Evolutionary conservation across 2,113 vertebrate species (phyloP).

Genomic region (Ranitomeya variabilis): DNA sequence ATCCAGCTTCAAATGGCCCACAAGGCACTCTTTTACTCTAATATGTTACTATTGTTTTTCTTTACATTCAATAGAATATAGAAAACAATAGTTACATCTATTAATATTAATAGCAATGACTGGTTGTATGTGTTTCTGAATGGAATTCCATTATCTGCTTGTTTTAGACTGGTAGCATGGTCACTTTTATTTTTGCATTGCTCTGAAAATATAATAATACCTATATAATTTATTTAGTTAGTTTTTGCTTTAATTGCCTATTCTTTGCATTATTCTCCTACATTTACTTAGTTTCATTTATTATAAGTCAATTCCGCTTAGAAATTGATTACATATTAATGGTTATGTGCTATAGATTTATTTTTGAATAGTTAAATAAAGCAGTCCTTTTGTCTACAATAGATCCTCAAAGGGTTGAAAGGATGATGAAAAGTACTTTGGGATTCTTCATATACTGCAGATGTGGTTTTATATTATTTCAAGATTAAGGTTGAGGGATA

Average conservation of each 20-base stretch:
- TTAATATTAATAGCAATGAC: neutral
- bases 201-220: neutral
- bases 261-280: neutral
- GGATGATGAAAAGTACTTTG: too few relatives aligned
- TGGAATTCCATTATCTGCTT: neutral
- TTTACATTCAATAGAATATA: neutral
- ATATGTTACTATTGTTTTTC: slow-evolving; percentile 5
- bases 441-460: too few relatives aligned
- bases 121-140: neutral
- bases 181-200: neutral
- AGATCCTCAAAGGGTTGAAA: too few relatives aligned
- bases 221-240: neutral
- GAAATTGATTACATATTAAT: neutral
- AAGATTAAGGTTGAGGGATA: too few relatives aligned
- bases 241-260: neutral
- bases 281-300: neutral
- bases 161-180: neutral
- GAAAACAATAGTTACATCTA: slow-evolving; percentile 10
- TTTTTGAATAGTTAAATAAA: too few relatives aligned
- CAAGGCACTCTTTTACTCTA: neutral
- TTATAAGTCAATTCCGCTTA: neutral
- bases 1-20: slow-evolving; percentile 27
- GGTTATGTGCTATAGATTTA: neutral
- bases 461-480: too few relatives aligned
- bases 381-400: too few relatives aligned